These are phyloP conservation scores for Meles meles DNA, from an alignment of 2,113 vertebrate genomes.

Conservation along the genomic window DNA sequence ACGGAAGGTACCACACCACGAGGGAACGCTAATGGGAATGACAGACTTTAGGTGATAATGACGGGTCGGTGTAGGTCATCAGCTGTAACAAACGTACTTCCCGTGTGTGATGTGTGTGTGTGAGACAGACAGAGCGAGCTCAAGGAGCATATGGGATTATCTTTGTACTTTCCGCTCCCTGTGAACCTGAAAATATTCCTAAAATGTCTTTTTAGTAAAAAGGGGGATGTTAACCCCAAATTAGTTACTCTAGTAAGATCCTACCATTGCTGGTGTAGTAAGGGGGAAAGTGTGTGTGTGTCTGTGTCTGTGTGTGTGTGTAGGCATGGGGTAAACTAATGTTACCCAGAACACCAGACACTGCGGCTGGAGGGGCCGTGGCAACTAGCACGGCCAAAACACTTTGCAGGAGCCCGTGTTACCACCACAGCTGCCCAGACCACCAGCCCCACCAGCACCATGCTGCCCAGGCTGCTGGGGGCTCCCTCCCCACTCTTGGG, in stretches of 20 bases:
- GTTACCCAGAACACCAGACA: background rate
- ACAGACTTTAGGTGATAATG: background rate
- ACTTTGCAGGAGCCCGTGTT: rapidly evolving
- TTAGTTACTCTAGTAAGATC: background rate
- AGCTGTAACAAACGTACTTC: no score
- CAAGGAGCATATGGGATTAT: rapidly evolving
- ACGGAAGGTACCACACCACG: rapidly evolving
- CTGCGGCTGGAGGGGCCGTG: background rate
- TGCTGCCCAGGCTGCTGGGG: background rate
- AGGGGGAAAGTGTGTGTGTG: background rate
- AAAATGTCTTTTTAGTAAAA: background rate
- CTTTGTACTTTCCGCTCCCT: background rate
- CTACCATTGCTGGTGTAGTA: no score
- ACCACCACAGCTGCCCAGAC: rapidly evolving
- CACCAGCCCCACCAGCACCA: rapidly evolving
- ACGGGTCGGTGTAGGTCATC: rapidly evolving
- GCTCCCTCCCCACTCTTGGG: rapidly evolving
- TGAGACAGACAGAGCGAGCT: background rate
- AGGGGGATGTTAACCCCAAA: background rate
- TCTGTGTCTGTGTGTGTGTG: background rate
- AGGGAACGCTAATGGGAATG: rapidly evolving
- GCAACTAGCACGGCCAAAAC: background rate
- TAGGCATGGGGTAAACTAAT: background rate
- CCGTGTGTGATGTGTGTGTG: background rate
- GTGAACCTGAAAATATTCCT: background rate